Evolutionary conservation across 2,113 vertebrate genomes (phyloP).

Genomic region (Macrotus californicus): DNA sequence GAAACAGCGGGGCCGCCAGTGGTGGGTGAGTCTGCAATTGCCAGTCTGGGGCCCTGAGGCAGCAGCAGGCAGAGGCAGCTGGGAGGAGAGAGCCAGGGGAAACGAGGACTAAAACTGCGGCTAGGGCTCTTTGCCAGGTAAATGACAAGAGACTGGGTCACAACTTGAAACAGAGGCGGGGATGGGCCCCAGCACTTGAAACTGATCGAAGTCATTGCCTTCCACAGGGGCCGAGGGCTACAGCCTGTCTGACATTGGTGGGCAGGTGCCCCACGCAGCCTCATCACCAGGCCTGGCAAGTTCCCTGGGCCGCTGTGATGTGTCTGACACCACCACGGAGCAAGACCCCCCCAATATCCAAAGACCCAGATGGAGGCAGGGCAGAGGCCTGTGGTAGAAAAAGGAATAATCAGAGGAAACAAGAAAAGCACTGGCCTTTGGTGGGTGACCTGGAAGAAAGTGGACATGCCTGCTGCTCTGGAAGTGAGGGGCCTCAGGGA

Average conservation of each 20-base stretch:
- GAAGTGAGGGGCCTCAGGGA: no score
- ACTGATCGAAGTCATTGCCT: not conserved
- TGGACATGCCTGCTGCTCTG: rapidly evolving
- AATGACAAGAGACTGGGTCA: not conserved
- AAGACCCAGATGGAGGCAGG: not conserved
- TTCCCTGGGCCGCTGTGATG: not conserved
- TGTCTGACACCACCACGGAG: not conserved
- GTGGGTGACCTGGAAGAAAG: not conserved
- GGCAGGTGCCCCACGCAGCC: not conserved
- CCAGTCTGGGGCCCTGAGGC: not conserved
- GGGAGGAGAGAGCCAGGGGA: not conserved
- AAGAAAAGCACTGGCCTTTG: not conserved
- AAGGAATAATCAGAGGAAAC: not conserved
- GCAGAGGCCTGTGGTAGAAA: not conserved
- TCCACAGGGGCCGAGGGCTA: rapidly evolving
- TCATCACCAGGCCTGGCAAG: not conserved
- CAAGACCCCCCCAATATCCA: not conserved
- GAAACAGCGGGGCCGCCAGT: not conserved
- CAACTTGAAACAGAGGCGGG: not conserved
- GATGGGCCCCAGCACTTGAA: not conserved
- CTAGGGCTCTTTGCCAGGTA: not conserved
- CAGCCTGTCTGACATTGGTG: not conserved
- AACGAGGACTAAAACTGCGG: not conserved
- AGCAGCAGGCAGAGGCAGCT: not conserved
- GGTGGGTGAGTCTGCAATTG: not conserved